A percentile compares a stretch with the other conserved stretches of the same genome.
Evolutionary conservation across 2,797 vertebrate genomes (phyloP).

Genomic region (Labeo calbasu): DNA sequence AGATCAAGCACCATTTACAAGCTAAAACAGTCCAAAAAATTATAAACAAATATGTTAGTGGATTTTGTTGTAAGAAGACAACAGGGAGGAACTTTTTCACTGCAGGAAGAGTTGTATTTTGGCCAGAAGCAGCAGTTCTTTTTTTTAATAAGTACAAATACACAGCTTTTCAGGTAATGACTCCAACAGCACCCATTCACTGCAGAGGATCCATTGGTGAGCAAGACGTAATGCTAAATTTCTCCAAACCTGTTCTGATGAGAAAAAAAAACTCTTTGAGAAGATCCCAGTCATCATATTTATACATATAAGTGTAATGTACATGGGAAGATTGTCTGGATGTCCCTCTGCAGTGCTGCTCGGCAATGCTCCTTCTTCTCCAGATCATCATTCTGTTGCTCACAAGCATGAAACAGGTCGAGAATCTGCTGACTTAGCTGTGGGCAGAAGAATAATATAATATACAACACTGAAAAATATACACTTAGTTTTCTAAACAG

Average conservation of each 20-base stretch:
- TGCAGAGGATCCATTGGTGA: not conserved
- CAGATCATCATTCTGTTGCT: constrained; percentile 87
- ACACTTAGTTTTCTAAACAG: not conserved
- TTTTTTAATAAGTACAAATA: too few relatives aligned
- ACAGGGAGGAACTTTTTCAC: too few relatives aligned
- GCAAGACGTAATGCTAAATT: not conserved
- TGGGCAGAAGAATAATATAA: constrained; percentile 55
- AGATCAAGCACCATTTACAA: too few relatives aligned
- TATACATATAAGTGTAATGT: constrained; percentile 60
- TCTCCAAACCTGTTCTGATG: not conserved
- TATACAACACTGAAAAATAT: not conserved
- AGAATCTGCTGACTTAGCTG: constrained; percentile 92
- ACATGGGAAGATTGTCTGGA: constrained; percentile 87
- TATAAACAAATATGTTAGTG: too few relatives aligned
- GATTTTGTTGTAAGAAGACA: too few relatives aligned
- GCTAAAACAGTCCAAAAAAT: too few relatives aligned
- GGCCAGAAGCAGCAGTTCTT: too few relatives aligned
- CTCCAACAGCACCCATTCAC: not conserved
- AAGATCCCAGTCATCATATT: not conserved
- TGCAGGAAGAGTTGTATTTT: too few relatives aligned
- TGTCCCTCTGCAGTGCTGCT: constrained; percentile 85
- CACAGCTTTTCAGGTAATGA: too few relatives aligned
- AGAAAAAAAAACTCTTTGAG: not conserved
- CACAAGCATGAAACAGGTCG: constrained; percentile 86
- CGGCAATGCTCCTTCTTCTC: constrained; percentile 88